Evolutionary conservation across 2,797 vertebrate species (phyloP).

Genomic region (Sebastes variabilis): DNA sequence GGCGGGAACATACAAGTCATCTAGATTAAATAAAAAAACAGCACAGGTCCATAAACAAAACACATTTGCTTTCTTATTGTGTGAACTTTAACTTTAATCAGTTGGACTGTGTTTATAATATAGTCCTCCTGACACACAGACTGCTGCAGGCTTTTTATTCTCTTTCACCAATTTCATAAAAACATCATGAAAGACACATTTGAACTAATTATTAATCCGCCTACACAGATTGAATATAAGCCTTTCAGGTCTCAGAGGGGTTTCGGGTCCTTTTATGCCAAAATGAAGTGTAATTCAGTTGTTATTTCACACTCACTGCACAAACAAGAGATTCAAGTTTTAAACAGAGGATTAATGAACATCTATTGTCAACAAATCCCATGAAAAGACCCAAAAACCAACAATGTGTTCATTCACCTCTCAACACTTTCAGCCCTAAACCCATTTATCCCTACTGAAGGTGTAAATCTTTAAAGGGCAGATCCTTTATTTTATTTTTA

Average conservation of each 20-base stretch:
- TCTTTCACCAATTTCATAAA: constrained; percentile 1
- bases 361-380: background rate
- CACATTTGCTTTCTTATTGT: constrained; percentile 60
- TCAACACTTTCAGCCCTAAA: background rate
- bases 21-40: constrained; percentile 74
- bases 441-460: fast-evolving
- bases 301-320: background rate
- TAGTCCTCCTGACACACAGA: background rate
- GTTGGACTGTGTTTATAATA: background rate
- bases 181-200: constrained; percentile 7
- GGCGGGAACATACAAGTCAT: constrained; percentile 74
- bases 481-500: no score
- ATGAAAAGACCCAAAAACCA: background rate
- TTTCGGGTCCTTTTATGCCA: background rate
- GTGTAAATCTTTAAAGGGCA: background rate
- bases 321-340: background rate
- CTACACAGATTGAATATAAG: background rate
- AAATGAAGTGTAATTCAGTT: background rate
- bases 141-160: constrained; percentile 14
- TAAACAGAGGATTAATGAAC: background rate
- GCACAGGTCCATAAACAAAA: constrained; percentile 57
- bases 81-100: constrained; percentile 60
- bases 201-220: constrained; percentile 11
- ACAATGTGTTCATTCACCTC: background rate
- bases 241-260: background rate